Evolutionary conservation across 2,113 vertebrate species (phyloP).

Genomic region (Zeus faber): DNA sequence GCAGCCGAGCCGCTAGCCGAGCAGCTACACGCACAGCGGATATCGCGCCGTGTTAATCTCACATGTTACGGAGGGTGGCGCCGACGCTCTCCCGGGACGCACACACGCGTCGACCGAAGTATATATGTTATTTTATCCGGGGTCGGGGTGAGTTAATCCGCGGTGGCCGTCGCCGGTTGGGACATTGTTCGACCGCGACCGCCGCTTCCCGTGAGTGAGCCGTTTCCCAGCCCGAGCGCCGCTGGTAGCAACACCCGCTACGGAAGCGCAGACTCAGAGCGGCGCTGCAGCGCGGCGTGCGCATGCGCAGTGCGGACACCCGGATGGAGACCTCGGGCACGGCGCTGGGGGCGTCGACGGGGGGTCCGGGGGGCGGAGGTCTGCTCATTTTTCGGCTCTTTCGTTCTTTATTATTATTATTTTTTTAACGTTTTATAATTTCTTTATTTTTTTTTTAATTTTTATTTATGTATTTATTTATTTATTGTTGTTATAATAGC

Average conservation of each 20-base stretch:
- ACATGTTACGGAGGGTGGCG: constrained; percentile 65
- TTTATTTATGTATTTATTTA: not conserved
- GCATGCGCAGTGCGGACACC: constrained; percentile 55
- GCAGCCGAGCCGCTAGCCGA: constrained; percentile 46
- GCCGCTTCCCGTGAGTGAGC: constrained; percentile 53
- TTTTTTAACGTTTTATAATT: not conserved
- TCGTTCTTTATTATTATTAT: not conserved
- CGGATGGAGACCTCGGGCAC: constrained; percentile 50
- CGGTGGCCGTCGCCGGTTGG: constrained; percentile 45
- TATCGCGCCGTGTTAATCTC: constrained; percentile 51
- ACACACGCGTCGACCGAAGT: too few species aligned
- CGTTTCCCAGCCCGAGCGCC: constrained; percentile 45
- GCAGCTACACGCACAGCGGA: constrained; percentile 68
- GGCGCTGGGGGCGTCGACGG: not conserved
- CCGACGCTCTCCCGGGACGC: constrained; percentile 46
- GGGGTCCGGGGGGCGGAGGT: not conserved
- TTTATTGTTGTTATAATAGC: too few species aligned
- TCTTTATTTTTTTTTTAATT: constrained; percentile 3
- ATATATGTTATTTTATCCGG: too few species aligned
- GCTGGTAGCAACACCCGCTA: constrained; percentile 59
- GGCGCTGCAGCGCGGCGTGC: constrained; percentile 59
- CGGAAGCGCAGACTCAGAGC: constrained; percentile 77
- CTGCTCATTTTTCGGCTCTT: not conserved
- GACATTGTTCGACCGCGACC: constrained; percentile 45
- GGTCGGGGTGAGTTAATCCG: constrained; percentile 37